Evolutionary conservation across 1,140 invertebrate species (phyloP).

Genomic region (Microplitis mediator): DNA sequence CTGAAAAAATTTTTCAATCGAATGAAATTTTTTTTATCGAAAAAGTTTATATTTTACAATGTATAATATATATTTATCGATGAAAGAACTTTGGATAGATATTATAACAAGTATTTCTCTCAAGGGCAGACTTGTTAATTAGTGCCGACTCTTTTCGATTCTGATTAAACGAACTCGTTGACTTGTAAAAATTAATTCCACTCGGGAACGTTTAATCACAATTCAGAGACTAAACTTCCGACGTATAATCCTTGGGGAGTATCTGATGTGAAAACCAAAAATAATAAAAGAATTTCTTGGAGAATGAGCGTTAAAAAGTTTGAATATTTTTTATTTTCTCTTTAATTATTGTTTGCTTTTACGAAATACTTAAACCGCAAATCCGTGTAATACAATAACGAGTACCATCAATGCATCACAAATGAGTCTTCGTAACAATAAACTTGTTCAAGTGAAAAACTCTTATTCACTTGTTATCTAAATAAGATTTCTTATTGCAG

Average conservation of each 20-base stretch:
- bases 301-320: background rate
- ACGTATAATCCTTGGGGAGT: too few species aligned
- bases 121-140: slow-evolving; percentile 21
- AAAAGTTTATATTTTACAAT: too few species aligned
- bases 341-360: too few species aligned
- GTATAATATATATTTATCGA: background rate
- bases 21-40: too few species aligned
- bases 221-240: slow-evolving; percentile 12
- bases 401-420: too few species aligned
- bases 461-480: too few species aligned
- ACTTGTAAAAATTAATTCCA: slow-evolving; percentile 37
- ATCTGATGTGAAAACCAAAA: background rate
- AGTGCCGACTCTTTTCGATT: slow-evolving; percentile 13
- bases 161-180: slow-evolving; percentile 23
- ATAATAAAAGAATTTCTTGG: slow-evolving; percentile 1
- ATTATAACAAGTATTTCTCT: background rate
- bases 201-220: slow-evolving; percentile 34
- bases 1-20: too few species aligned
- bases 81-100: background rate
- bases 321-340: background rate
- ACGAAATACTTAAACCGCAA: too few species aligned
- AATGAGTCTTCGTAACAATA: too few species aligned
- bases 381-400: too few species aligned
- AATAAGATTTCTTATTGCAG: too few species aligned
- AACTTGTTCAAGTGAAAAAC: too few species aligned